Evolutionary conservation across 2,888 invertebrate species (phyloP), one percentile per base, ranked within the genome.

Genomic region (Antheraea yamamai): DNA sequence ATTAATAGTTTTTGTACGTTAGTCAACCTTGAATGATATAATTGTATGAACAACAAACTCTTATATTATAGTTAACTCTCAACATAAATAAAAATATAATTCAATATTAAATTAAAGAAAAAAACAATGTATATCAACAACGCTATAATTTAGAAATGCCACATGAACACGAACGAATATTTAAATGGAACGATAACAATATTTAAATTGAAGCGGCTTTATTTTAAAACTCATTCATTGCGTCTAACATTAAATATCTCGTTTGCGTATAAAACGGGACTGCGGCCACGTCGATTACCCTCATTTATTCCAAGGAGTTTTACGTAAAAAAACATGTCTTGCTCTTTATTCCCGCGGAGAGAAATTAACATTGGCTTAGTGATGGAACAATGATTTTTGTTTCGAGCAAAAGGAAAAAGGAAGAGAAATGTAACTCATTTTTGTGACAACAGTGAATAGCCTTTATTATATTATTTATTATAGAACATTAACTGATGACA

Each of bases 221-320:
- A 61, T 71, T 72, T 72, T 61, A 73, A 64, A 73, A 23, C 51
- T 64, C 61, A 74, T 74, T 74, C 74, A 75, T 75, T 72, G 72
- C 47, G 74, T 61, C 47, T 70, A 73, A 70, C 73, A 75, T 75
- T 73, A 73, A 72, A 70, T 26, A 73, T 75, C 75, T 75, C 68
- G 74, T 70, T 71, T 12, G 58, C 47, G 26, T 75, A 73, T 75
- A 75, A 75, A 75, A 75, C 75, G 70, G 61, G 68, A 47, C 70
- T 73, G 76, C 30, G 74, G 74, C 72, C 30, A 39, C 35, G 47
- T n/a, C 74, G 76, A 76, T 76, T 74, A 72, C 74, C 72, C 72
- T 73, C 76, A 74, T 76, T 76, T 76, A 76, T 76, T 76, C 74
- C 20, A 66, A 74, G 74, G 72, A 74, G 73, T 76, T 74, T 76